Evolutionary conservation across 1,140 invertebrate genomes (phyloP), one percentile per base, ranked within the genome.

Genomic region (Lasioglossum albipes): DNA sequence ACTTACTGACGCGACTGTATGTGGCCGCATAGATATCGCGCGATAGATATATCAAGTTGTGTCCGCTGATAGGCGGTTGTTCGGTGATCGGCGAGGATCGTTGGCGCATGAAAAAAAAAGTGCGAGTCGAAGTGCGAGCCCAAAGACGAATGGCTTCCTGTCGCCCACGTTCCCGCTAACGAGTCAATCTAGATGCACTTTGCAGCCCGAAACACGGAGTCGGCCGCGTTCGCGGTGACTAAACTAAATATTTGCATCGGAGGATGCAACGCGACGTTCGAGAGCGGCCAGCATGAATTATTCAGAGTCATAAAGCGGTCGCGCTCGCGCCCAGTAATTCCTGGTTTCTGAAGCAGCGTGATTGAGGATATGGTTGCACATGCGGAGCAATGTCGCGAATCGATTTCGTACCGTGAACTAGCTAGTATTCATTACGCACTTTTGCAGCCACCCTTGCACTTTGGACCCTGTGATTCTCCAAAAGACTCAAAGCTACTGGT

Each of bases 211-310:
- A 75, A 80, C 66, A 81, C 71, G 59, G 10, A 59, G 41, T 3
- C 59, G 12, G 41, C 41, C 54, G 59, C 57, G 70, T n/a, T 73
- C 66, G 54, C 73, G 18, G 2, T 67, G 59, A 54, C 74, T 70
- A 77, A 81, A 81, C 79, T 76, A 81, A 81, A 81, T 76, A 64
- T 81, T 81, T 70, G 79, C 67, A 76, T 75, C 52, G 74, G 18
- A 54, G 18, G 52, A 42, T 36, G 52, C 31, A 27, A 27, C 67
- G 36, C 67, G 31, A 61, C 69, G 69, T 82, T 73, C 81, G 76
- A 72, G 31, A 67, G 31, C 66, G 74, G 49, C 9, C 49, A 22
- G 20, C 74, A 81, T 81, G 79, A 81, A 81, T 81, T 76, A 81
- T 81, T 81, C 79, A 81, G 79, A 74, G 65, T 81, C 65, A 81